Evolutionary conservation across 2,888 invertebrate species (phyloP), one percentile per base, ranked within the genome.

Genomic region (Nymphalis c-album): DNA sequence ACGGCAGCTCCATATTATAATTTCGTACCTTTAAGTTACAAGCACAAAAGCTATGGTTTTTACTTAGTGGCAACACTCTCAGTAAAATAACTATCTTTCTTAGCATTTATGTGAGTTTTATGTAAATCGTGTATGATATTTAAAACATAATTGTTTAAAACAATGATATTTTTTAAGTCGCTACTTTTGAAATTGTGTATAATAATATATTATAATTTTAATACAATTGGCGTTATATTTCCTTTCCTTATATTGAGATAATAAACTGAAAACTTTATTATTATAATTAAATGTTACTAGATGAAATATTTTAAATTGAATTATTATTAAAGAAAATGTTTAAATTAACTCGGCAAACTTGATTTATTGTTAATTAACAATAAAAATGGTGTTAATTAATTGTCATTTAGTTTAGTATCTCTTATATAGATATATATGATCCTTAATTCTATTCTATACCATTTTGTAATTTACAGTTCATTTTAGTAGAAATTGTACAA

Each of bases 1-100:
- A 62, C 51, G 75, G 80, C 80, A 80, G 78, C 81, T 80, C 70
- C 77, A 73, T 73, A 69, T 73, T 74, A 72, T 62, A 59, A 70
- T 75, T 70, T 47, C 59, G 51, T 65, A 71, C 46, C 22, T 55
- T 58, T 63, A 63, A 69, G 61, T 48, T 57, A 65, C 45, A 55
- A 63, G 67, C 67, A 59, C 64, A 61, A 65, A 26, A 51, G 26
- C 26, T 51, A 26, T 16, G 7, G 35, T 55, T 31, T 55, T 13
- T 55, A 31, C 55, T 55, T 16, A 16, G 51, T 51, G 51, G 55
- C 31, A 31, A 55, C 55, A 55, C 55, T 55, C 7, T 55, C 55
- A n/a, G 55, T 55, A 35, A 55, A 55, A 55, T 55, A 55, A 31
- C 6, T 13, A 26, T 18, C 31, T 7, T 31, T 55, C 13, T 55